Percentiles rank a stretch among this genome's conserved stretches.
phyloP scores from a whole-genome alignment of 2,797 vertebrate genomes.

The Balearica regulorum region DNA sequence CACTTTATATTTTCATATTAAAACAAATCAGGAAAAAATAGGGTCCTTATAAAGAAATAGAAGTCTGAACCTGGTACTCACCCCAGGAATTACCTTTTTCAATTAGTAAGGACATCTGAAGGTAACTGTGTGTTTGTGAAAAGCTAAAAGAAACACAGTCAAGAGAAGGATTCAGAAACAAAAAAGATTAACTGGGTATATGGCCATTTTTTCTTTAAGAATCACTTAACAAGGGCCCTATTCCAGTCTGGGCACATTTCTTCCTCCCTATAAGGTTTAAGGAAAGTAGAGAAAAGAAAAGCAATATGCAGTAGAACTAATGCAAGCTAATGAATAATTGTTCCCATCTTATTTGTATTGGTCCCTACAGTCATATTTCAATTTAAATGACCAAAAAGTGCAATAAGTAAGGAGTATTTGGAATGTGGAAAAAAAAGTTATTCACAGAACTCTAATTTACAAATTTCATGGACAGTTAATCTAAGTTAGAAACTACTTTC shows the following conservation, averaged over 20 bases:
- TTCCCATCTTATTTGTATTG: background rate
- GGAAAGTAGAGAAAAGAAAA: background rate
- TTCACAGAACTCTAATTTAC: slow-evolving; percentile 3
- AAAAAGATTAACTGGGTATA: background rate
- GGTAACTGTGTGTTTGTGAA: background rate
- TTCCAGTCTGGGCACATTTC: background rate
- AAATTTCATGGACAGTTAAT: slow-evolving; percentile 46
- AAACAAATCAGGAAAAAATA: background rate
- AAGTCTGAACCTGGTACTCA: background rate
- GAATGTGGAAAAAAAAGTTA: background rate
- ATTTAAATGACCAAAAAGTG: background rate
- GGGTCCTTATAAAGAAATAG: background rate
- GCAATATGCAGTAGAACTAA: background rate
- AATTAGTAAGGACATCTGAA: background rate
- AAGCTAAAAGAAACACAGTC: background rate
- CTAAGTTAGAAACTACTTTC: slow-evolving; percentile 6
- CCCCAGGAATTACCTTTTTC: background rate
- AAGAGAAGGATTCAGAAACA: background rate
- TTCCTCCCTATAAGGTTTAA: background rate
- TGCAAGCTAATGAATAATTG: background rate
- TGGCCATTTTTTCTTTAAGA: background rate
- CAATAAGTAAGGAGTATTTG: background rate
- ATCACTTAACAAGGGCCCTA: background rate
- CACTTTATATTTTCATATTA: background rate
- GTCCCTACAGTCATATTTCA: background rate